Percentiles rank a stretch among this genome's conserved stretches.
Evolutionary conservation across 2,113 vertebrate species (phyloP).

Genomic region (Tychaedon coryphoeus): DNA sequence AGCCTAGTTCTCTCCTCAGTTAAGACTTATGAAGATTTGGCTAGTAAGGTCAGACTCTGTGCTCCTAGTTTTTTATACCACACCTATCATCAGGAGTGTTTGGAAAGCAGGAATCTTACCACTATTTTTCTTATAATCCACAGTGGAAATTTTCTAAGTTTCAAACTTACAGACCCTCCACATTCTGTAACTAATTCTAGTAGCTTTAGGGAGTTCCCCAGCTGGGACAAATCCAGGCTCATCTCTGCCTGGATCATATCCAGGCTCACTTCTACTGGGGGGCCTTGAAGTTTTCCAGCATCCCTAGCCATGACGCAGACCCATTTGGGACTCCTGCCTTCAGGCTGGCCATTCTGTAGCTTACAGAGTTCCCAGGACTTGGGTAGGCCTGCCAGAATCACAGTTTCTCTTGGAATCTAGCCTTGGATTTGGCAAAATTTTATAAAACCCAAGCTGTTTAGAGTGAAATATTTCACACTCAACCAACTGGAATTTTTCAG

Average conservation of each 20-base stretch:
- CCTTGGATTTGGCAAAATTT: constrained; percentile 27
- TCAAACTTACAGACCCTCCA: not conserved
- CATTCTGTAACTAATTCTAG: constrained; percentile 26
- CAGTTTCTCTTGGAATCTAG: constrained; percentile 28
- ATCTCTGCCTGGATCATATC: constrained; percentile 39
- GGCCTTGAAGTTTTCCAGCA: constrained; percentile 20
- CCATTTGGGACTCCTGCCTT: constrained; percentile 28
- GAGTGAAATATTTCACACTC: constrained; percentile 23
- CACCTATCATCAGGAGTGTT: not conserved
- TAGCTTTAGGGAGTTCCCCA: constrained; percentile 53
- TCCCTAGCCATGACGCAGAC: not conserved
- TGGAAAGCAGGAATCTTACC: not conserved
- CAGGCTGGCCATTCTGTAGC: constrained; percentile 19
- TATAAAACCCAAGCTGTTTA: constrained; percentile 28
- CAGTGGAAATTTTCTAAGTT: not conserved
- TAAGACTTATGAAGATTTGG: not conserved
- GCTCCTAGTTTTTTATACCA: not conserved
- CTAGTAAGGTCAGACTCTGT: not conserved
- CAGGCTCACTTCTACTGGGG: constrained; percentile 21
- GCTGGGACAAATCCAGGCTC: constrained; percentile 34
- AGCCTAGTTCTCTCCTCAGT: not conserved
- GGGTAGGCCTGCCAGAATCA: not conserved
- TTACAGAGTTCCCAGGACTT: constrained; percentile 47
- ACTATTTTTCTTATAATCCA: not conserved
- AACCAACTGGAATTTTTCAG: constrained; percentile 11